Conservation (phyloP, 2,113 vertebrate genomes). For the Tyrannus savana region DNA sequence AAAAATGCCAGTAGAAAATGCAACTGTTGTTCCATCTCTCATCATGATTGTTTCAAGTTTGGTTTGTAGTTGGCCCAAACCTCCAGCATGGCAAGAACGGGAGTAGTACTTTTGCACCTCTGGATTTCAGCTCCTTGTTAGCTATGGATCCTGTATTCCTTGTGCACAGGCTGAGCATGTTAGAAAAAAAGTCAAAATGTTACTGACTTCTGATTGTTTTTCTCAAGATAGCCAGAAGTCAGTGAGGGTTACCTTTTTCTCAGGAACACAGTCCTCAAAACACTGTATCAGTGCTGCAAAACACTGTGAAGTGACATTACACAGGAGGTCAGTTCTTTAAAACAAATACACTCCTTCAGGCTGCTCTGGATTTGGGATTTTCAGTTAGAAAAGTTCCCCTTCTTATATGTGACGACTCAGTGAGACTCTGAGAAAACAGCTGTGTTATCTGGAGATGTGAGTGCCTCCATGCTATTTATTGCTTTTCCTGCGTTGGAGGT, state of each 20-base stretch:
- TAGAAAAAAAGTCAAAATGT: neutral
- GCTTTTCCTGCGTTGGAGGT: neutral
- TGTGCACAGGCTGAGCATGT: accelerated
- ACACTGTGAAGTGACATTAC: neutral
- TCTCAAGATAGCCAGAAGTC: neutral
- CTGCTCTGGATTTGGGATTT: neutral
- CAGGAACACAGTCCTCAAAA: neutral
- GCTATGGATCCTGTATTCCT: neutral
- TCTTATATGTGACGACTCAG: neutral
- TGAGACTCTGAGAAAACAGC: neutral
- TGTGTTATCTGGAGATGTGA: neutral
- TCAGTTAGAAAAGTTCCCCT: neutral
- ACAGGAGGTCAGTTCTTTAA: neutral
- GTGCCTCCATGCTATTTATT: neutral
- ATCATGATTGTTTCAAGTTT: neutral
- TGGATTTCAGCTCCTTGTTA: neutral
- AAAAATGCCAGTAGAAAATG: neutral
- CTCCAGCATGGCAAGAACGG: neutral
- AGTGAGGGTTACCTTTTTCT: neutral
- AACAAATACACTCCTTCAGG: neutral
- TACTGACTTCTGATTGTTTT: neutral
- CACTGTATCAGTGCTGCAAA: neutral
- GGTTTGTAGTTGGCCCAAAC: neutral
- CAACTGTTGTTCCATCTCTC: neutral
- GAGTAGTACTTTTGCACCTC: neutral